A percentile compares a stretch with the other conserved stretches of the same genome.
These are phyloP conservation scores for Temnothorax ravouxi DNA, from an alignment of 2,888 invertebrate genomes.

Conservation along the genomic window DNA sequence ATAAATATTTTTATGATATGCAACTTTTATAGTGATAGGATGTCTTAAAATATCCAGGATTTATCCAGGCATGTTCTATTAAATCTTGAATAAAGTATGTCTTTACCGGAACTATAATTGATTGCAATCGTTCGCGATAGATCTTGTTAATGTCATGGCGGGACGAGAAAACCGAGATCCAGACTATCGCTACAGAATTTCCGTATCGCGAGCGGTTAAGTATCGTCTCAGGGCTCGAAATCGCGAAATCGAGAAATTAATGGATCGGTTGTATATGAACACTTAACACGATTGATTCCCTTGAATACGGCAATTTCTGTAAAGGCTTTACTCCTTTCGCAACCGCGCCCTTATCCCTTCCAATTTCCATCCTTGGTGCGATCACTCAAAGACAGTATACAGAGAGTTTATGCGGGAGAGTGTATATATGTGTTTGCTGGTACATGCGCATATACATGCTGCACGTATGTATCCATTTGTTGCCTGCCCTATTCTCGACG, in stretches of 20 bases:
- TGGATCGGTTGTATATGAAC: conserved; percentile 72
- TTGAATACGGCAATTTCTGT: conserved; percentile 66
- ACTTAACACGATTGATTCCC: conserved; percentile 74
- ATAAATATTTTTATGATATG: neutral
- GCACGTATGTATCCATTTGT: neutral
- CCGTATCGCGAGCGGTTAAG: conserved; percentile 57
- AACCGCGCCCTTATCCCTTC: conserved; percentile 18
- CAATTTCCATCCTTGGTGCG: neutral
- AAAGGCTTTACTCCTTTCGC: conserved; percentile 58
- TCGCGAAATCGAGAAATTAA: conserved; percentile 67
- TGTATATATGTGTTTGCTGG: neutral
- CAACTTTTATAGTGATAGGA: no score
- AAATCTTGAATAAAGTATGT: conserved; percentile 1
- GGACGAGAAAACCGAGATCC: conserved; percentile 29
- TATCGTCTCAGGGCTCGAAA: conserved; percentile 58
- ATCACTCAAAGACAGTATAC: conserved; percentile 31
- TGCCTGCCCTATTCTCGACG: conserved; percentile 4
- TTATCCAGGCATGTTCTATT: neutral
- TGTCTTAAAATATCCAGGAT: neutral
- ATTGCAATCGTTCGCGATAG: conserved; percentile 25
- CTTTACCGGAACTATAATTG: conserved; percentile 25
- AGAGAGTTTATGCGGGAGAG: neutral
- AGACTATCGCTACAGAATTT: conserved; percentile 32
- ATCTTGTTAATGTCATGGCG: conserved; percentile 45
- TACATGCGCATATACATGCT: neutral